A percentile compares a stretch with the other conserved stretches of the same genome.
These are phyloP conservation scores for Hyperoodon ampullatus DNA, from an alignment of 2,113 vertebrate genomes.

Conservation along the genomic window DNA sequence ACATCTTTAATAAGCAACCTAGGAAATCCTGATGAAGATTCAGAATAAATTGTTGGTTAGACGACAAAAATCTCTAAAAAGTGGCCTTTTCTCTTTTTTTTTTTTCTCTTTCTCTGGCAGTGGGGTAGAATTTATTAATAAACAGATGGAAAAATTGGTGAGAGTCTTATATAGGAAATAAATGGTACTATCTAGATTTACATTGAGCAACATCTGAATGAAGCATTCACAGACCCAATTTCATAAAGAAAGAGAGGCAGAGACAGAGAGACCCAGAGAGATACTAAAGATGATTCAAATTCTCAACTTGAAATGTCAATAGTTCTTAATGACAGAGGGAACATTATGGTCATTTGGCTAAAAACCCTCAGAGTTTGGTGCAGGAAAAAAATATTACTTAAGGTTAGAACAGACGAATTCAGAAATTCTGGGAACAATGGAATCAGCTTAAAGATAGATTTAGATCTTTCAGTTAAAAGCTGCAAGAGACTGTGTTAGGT, in stretches of 20 bases:
- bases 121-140: neutral
- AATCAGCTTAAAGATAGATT: neutral
- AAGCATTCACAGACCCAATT: neutral
- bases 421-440: neutral
- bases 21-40: neutral
- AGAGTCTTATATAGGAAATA: neutral
- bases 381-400: neutral
- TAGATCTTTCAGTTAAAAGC: constrained; percentile 42
- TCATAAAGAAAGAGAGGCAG: neutral
- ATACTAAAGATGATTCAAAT: neutral
- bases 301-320: neutral
- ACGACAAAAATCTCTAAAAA: neutral
- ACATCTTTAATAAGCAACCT: neutral
- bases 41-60: neutral
- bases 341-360: neutral
- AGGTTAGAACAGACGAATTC: neutral
- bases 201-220: neutral
- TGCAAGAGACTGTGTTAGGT: neutral
- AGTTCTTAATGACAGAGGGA: neutral
- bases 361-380: neutral
- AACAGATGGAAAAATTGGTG: neutral
- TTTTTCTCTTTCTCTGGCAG: neutral
- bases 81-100: neutral
- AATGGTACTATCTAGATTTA: neutral
- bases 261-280: too few species aligned